Base-by-base conservation (phyloP, 2,113 vertebrate genomes). In the Phyllostomus hastatus region DNA sequence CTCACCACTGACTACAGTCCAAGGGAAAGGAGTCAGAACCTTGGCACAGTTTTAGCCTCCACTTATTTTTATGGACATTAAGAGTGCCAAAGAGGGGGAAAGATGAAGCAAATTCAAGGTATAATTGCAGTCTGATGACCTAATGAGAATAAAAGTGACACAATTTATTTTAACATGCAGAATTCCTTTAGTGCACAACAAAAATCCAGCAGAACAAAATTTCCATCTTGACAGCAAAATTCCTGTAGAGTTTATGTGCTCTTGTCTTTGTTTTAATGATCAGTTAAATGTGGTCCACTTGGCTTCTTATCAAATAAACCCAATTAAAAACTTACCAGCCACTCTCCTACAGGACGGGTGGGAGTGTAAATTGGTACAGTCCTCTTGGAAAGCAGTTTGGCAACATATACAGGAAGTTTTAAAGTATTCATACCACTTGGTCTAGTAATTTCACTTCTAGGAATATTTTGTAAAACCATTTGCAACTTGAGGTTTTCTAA, bases 381-480 rank as follows among this genome's bases (percentile, higher is more conserved):
- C n/a, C 75, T 95, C 66, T 85, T 96, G 48, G 91, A 93, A 97
- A 81, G 90, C 78, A 81, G 80, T 84, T 81, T 95, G 78, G 66
- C 46, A 91, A 38, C 17, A 91, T 41, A 48, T 61, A 80, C 4
- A 8, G 75, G 73, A 88, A 88, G 64, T 24, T 85, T 84, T 75
- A 84, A 95, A 95, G 35, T 84, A 67, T 66, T 96, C 72, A 28
- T 91, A 57, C 57, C 19, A 80, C 48, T 80, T 90, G 33, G 31
- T 66, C 66, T 73, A n/a, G 17, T 76, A 88, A 84, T 85, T 94
- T 20, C 33, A 88, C 52, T 57, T 93, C 78, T 93, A 95, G 87
- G 83, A 91, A 91, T 91, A 70, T 48, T 87, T 88, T 57, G 11
- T 84, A 91, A 95, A 92, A 38, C 70, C 43, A 82, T 70, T 67